Percentiles rank a stretch among this genome's conserved stretches.
Conservation (phyloP, 2,113 vertebrate genomes). For the Vireo altiloquus region DNA sequence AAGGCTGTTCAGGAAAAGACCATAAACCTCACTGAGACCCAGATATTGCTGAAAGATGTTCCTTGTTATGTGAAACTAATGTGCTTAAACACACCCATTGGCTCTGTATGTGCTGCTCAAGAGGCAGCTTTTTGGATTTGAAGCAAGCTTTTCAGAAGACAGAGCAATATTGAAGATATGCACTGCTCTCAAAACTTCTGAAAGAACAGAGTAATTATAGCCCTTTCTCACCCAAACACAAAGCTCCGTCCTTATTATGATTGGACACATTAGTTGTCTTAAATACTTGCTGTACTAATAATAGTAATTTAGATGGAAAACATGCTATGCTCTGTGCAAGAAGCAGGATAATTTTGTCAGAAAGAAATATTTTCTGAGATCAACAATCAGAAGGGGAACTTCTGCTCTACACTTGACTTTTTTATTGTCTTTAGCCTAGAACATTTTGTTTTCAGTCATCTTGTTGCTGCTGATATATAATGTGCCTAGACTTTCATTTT, state of each 20-base stretch:
- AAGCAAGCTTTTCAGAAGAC: neutral
- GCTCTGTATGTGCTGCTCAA: neutral
- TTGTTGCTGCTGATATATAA: conserved; percentile 7
- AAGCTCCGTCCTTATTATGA: neutral
- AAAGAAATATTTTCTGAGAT: neutral
- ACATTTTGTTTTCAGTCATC: conserved; percentile 1
- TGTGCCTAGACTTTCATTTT: neutral
- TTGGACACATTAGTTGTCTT: neutral
- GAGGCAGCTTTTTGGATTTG: neutral
- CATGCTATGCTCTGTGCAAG: neutral
- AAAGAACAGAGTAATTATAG: neutral
- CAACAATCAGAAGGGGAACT: neutral
- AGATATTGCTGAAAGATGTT: neutral
- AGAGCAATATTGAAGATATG: neutral
- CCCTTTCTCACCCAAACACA: neutral
- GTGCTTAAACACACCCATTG: neutral
- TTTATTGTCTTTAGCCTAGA: neutral
- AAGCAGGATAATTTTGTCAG: neutral
- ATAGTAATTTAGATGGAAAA: neutral
- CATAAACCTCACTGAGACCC: neutral
- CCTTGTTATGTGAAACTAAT: neutral
- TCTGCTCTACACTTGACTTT: conserved; percentile 3
- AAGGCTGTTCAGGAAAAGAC: neutral
- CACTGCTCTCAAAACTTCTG: neutral
- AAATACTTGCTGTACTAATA: neutral